Conservation (phyloP, 2,888 invertebrate species). For the Aporophyla lueneburgensis region DNA sequence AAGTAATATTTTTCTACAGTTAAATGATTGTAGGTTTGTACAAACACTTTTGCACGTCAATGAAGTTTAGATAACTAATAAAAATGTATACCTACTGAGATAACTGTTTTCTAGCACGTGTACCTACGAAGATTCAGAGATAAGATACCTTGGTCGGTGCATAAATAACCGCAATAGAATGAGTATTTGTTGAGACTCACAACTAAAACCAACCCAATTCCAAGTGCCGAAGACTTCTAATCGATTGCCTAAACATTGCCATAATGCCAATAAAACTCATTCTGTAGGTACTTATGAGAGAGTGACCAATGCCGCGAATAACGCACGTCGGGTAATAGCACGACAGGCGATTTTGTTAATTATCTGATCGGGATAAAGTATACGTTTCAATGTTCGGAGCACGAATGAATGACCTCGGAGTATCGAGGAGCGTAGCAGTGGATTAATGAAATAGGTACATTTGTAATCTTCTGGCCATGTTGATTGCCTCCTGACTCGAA, state of each 20-base stretch:
- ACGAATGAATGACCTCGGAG: slow-evolving; percentile 9
- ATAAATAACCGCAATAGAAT: neutral
- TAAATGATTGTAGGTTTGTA: too few relatives aligned
- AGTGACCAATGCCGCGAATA: slow-evolving; percentile 11
- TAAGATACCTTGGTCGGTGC: too few relatives aligned
- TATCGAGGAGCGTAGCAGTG: neutral
- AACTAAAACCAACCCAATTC: neutral
- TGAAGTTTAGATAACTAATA: neutral
- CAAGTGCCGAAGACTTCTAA: neutral
- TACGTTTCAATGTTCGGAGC: slow-evolving; percentile 3
- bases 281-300: neutral
- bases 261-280: neutral
- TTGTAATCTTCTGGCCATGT: neutral
- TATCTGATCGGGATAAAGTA: slow-evolving; percentile 13
- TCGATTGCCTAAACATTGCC: neutral
- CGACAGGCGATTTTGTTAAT: slow-evolving; percentile 16
- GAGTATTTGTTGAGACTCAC: neutral
- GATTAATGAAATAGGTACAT: neutral
- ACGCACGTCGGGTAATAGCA: neutral
- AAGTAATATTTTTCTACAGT: neutral
- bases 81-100: neutral
- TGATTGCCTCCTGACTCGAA: neutral
- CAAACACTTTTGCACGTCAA: too few relatives aligned
- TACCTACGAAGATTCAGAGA: neutral
- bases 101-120: neutral